Conservation (phyloP, 2,797 vertebrate genomes). For the Halcyon leucocephala region DNA sequence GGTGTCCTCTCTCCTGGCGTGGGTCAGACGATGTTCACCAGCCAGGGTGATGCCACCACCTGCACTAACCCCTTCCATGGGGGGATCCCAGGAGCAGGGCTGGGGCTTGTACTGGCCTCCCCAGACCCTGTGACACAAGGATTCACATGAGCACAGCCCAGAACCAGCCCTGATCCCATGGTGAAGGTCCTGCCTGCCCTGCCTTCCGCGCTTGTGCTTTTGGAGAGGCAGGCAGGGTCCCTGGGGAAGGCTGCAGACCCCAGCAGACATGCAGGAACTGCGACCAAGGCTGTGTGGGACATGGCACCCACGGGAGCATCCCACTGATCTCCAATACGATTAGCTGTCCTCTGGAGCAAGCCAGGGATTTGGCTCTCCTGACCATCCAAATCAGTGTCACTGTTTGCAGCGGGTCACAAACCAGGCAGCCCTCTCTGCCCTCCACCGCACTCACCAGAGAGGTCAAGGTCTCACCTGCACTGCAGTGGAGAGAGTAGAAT, state of each 20-base stretch:
- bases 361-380: not conserved
- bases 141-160: not conserved
- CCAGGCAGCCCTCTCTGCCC: not conserved
- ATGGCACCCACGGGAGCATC: rapidly evolving
- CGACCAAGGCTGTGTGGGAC: not conserved
- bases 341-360: not conserved
- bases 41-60: not conserved
- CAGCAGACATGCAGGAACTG: not conserved
- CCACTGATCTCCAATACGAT: not conserved
- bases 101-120: not conserved
- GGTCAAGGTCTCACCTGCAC: not conserved
- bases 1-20: not conserved
- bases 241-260: not conserved
- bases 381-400: not conserved
- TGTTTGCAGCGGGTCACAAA: not conserved
- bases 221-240: not conserved
- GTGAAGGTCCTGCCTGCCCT: not conserved
- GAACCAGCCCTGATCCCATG: not conserved
- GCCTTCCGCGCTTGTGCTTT: rapidly evolving
- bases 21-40: not conserved
- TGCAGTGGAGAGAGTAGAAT: not conserved
- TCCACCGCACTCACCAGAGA: not conserved
- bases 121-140: not conserved
- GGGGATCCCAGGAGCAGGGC: not conserved
- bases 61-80: not conserved